Conservation (phyloP, 2,113 vertebrate species). For the Microtus pennsylvanicus region DNA sequence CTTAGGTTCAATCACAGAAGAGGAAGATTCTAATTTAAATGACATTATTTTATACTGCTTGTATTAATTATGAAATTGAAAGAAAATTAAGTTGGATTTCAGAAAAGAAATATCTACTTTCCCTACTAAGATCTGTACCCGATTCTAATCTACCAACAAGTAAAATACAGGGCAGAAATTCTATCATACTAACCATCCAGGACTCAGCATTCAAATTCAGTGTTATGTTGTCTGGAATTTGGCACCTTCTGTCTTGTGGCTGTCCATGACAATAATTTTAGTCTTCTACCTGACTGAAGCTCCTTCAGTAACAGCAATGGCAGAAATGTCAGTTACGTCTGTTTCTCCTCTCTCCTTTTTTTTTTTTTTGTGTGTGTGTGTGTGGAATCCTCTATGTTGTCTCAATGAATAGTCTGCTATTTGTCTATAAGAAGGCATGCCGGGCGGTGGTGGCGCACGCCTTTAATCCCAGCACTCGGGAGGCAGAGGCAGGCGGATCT, state of each 20-base stretch:
- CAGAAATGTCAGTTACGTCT: background rate
- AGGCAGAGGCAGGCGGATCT: no score
- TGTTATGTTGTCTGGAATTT: background rate
- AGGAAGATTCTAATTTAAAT: background rate
- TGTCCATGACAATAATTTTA: background rate
- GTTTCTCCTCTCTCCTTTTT: background rate
- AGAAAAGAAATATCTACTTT: background rate
- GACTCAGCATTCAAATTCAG: background rate
- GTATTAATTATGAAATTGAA: conserved; percentile 16
- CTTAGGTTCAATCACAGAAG: background rate
- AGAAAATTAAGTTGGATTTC: background rate
- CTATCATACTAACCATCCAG: background rate
- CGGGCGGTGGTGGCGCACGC: no score
- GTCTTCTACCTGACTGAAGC: background rate
- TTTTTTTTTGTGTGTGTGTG: background rate
- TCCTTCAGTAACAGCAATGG: background rate
- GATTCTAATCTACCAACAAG: background rate
- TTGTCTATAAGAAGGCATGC: background rate
- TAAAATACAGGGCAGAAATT: background rate
- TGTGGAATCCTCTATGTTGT: background rate
- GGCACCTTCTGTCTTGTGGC: background rate
- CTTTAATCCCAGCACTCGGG: no score
- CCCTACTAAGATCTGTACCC: background rate
- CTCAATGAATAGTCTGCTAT: background rate
- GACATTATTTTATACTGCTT: background rate